A percentile compares a stretch with the other conserved stretches of the same genome.
Evolutionary conservation across 2,113 vertebrate species (phyloP).

Genomic region (Geothlypis trichas): DNA sequence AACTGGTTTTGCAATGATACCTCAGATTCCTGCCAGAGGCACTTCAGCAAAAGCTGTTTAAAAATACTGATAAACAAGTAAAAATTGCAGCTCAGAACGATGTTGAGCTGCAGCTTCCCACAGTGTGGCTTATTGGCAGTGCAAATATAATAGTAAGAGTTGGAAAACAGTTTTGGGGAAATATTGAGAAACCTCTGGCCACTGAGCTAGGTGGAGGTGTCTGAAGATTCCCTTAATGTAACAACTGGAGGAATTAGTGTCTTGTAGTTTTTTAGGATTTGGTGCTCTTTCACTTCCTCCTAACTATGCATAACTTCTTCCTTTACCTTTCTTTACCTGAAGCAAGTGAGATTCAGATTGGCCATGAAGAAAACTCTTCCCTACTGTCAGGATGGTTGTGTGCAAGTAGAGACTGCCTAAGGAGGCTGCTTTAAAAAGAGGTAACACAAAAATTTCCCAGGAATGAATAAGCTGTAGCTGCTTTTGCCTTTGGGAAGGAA

Average conservation of each 20-base stretch:
- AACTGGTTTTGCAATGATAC: not conserved
- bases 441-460: slow-evolving; percentile 17
- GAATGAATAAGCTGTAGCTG: not conserved
- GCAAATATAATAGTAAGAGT: not conserved
- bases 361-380: not conserved
- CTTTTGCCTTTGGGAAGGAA: not conserved
- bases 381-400: not conserved
- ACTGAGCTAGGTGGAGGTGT: not conserved
- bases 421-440: not conserved
- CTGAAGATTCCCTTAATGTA: not conserved
- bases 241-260: not conserved
- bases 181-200: not conserved
- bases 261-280: not conserved
- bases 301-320: not conserved
- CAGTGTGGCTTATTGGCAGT: not conserved
- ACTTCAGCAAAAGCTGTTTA: not conserved
- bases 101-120: not conserved
- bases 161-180: not conserved
- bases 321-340: not conserved
- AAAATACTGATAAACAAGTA: slow-evolving; percentile 12
- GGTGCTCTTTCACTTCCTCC: not conserved
- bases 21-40: not conserved
- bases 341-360: not conserved
- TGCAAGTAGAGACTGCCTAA: not conserved
- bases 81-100: not conserved